Conservation (phyloP, 2,113 vertebrate species). For the Callipepla squamata region DNA sequence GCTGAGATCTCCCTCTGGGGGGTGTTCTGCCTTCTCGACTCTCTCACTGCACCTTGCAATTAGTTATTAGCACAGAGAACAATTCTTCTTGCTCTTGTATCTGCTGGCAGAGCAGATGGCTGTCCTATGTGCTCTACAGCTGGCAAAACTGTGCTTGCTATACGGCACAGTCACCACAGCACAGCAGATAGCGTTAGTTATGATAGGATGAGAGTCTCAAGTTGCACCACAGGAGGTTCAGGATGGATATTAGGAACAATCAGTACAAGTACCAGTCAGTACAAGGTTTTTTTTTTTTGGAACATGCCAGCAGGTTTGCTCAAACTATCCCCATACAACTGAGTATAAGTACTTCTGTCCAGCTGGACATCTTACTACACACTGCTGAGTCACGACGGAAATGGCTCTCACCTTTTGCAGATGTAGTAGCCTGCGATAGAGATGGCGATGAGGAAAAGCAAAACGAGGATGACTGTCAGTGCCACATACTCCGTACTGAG, state of each 20-base stretch:
- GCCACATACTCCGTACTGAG: slow-evolving; percentile 79
- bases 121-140: neutral
- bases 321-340: accelerated
- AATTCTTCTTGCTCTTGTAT: neutral
- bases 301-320: accelerated
- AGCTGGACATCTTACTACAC: accelerated
- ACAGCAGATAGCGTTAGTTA: too few relatives aligned
- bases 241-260: too few relatives aligned
- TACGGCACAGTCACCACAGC: neutral
- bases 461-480: slow-evolving; percentile 57
- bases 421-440: slow-evolving; percentile 70
- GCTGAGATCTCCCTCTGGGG: neutral
- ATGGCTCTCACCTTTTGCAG: slow-evolving; percentile 72
- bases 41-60: neutral
- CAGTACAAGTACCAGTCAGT: neutral
- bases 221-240: too few relatives aligned
- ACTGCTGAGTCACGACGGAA: neutral
- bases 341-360: accelerated
- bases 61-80: neutral
- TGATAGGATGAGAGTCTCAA: too few relatives aligned
- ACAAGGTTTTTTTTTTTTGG: neutral
- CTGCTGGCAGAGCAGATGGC: neutral
- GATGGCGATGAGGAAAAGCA: slow-evolving; percentile 56
- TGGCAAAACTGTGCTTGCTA: neutral
- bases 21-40: neutral